These are phyloP conservation scores for Patagioenas fasciata DNA, from an alignment of 2,113 vertebrate genomes.

Conservation along the genomic window DNA sequence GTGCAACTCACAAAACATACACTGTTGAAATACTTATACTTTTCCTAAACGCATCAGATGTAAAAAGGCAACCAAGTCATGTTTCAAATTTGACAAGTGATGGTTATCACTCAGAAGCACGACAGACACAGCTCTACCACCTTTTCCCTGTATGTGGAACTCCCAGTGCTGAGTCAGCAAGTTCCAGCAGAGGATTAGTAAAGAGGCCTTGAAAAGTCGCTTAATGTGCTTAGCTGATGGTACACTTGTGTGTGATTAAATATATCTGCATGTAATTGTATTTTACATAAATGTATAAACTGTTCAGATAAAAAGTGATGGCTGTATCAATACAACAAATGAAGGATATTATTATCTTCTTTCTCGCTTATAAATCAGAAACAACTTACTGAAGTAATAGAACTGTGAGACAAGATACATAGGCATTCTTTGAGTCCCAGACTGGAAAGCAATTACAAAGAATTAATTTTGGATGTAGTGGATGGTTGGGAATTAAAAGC, in stretches of 20 bases:
- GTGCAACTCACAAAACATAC: not conserved
- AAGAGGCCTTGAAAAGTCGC: not conserved
- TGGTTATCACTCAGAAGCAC: not conserved
- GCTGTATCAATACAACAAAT: not conserved
- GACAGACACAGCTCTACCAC: not conserved
- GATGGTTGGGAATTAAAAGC: not conserved
- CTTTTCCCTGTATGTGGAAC: not conserved
- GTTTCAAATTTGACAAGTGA: not conserved
- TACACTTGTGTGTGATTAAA: not conserved
- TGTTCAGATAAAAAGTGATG: not conserved
- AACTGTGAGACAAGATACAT: not conserved
- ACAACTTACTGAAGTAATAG: not conserved
- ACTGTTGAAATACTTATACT: not conserved
- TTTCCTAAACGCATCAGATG: not conserved
- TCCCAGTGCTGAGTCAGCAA: not conserved
- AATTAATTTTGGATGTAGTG: not conserved
- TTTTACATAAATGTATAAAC: not conserved
- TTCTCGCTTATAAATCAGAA: not conserved
- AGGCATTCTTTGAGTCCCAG: not conserved
- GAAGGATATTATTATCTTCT: not conserved
- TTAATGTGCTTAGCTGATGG: not conserved
- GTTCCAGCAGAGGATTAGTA: not conserved
- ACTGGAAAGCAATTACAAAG: not conserved
- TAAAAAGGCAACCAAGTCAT: slow-evolving; percentile 6
- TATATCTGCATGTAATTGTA: not conserved